Conservation (phyloP, 53 echinoderm and acorn worm genomes). For the Zoroaster sp. region DNA sequence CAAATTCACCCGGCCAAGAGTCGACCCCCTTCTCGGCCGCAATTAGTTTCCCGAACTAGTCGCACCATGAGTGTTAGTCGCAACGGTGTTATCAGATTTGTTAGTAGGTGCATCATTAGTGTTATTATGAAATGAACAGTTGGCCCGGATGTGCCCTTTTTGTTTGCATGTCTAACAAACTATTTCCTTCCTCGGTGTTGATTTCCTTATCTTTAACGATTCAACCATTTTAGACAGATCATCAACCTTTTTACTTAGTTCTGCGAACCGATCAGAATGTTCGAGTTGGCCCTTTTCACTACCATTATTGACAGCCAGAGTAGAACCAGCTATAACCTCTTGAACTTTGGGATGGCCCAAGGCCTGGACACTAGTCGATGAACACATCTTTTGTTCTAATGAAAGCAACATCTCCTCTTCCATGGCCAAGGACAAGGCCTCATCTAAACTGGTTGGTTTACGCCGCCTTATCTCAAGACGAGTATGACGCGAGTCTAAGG, state of each 20-base stretch:
- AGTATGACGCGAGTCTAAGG: conserved; percentile 1
- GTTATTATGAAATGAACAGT: neutral
- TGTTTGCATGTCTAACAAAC: neutral
- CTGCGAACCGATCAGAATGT: neutral
- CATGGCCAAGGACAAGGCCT: neutral
- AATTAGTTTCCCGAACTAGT: no score
- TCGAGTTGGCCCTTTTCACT: neutral
- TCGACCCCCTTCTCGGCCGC: no score
- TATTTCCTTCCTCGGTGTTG: neutral
- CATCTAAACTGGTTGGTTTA: neutral
- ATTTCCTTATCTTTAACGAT: neutral
- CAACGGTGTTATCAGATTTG: no score
- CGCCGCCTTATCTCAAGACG: neutral
- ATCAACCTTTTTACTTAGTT: neutral
- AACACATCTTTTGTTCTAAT: neutral
- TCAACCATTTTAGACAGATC: neutral
- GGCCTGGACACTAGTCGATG: neutral
- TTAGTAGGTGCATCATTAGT: no score
- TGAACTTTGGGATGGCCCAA: neutral
- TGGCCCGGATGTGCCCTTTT: neutral
- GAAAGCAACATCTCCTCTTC: no score
- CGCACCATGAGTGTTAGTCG: no score
- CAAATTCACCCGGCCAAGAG: no score
- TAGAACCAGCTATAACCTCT: neutral
- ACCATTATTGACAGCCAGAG: neutral